phyloP scores from a whole-genome alignment of 1,140 invertebrate species.

The Tetragonula clypearis region DNA sequence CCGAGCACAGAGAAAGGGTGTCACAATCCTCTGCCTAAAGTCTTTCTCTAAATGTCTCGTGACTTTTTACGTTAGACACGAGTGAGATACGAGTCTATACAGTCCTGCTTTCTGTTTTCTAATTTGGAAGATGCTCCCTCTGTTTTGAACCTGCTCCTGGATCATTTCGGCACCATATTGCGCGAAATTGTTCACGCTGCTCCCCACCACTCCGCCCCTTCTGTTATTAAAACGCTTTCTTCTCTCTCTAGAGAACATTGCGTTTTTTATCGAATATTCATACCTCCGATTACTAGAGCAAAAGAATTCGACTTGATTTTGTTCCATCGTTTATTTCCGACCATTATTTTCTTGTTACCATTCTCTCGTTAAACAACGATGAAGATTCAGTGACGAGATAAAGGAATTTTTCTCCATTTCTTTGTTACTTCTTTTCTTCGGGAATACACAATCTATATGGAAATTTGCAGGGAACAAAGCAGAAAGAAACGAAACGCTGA shows the following conservation, averaged over 20 bases:
- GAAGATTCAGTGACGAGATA: not conserved
- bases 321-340: not conserved
- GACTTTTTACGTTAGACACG: slow-evolving; percentile 15
- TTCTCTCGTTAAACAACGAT: too few species aligned
- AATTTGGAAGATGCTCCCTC: not conserved
- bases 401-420: not conserved
- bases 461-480: not conserved
- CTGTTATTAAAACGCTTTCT: not conserved
- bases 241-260: too few species aligned
- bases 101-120: not conserved
- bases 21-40: not conserved
- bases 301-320: not conserved
- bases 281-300: not conserved
- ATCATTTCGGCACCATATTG: not conserved
- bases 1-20: not conserved
- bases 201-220: not conserved
- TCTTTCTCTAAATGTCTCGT: not conserved
- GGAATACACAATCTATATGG: not conserved
- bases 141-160: not conserved
- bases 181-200: not conserved
- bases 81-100: slow-evolving; percentile 23
- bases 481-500: not conserved
- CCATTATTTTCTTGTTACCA: not conserved
- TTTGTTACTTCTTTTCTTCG: not conserved
- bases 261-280: not conserved